Evolutionary conservation across 2,113 vertebrate species (phyloP).

Genomic region (Anguilla japonica): DNA sequence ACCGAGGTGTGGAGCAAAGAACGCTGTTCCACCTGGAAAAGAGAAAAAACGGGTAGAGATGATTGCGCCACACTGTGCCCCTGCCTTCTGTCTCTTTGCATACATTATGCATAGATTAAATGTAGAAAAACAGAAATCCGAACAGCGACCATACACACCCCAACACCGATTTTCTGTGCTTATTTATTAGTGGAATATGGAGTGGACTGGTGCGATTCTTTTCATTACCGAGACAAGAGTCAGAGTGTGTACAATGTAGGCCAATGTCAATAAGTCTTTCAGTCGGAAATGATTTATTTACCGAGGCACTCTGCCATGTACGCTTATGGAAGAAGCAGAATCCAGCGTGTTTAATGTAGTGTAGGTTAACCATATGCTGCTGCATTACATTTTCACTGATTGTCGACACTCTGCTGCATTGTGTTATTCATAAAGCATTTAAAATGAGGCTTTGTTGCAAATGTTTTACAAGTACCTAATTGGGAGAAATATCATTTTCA

Average conservation of each 20-base stretch:
- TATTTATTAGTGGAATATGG: not conserved
- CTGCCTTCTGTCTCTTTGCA: conserved; percentile 7
- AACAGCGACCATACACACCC: not conserved
- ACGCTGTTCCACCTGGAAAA: conserved; percentile 71
- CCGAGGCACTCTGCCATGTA: conserved; percentile 14
- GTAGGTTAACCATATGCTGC: conserved; percentile 20
- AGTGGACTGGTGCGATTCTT: not conserved
- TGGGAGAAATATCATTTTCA: not conserved
- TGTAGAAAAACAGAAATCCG: not conserved
- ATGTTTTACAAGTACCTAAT: not conserved
- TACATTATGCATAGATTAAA: conserved; percentile 17
- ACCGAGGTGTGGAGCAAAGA: conserved; percentile 59
- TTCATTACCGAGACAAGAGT: not conserved
- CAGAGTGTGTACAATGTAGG: not conserved
- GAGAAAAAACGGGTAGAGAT: conserved; percentile 7
- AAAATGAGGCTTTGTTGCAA: not conserved
- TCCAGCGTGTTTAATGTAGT: conserved; percentile 15
- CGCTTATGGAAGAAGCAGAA: not conserved
- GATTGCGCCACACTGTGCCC: conserved; percentile 8
- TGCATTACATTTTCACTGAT: not conserved
- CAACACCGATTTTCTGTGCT: not conserved
- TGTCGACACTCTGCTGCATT: not conserved
- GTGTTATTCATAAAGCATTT: not conserved
- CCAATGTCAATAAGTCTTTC: conserved; percentile 9
- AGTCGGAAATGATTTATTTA: conserved; percentile 21